A percentile compares a stretch with the other conserved stretches of the same genome.
Evolutionary conservation across 1,140 invertebrate genomes (phyloP).

Genomic region (Prorops nasuta): DNA sequence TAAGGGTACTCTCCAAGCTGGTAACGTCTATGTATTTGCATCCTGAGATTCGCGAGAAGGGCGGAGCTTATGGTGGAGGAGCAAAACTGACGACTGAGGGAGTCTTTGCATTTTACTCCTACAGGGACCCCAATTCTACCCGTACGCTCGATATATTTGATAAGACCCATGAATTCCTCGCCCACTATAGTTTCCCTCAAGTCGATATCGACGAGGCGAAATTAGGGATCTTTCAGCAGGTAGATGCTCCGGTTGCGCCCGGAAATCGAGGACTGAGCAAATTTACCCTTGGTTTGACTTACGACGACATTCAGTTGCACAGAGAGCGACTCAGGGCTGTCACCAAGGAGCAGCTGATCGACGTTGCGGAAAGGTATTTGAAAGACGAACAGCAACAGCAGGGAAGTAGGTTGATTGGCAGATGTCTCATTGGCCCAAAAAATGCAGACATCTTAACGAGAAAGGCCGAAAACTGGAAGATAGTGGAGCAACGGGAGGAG

Average conservation of each 20-base stretch:
- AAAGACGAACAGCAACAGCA: constrained; percentile 38
- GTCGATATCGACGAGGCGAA: constrained; percentile 80
- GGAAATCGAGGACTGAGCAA: constrained; percentile 70
- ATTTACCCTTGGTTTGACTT: constrained; percentile 72
- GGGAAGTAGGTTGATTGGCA: constrained; percentile 57
- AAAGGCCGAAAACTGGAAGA: constrained; percentile 50
- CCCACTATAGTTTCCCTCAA: constrained; percentile 52
- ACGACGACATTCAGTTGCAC: constrained; percentile 76
- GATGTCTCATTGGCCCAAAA: constrained; percentile 74
- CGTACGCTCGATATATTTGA: constrained; percentile 81
- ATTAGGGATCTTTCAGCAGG: constrained; percentile 81
- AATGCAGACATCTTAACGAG: constrained; percentile 59
- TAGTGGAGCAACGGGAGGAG: constrained; percentile 45
- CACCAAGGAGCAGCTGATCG: constrained; percentile 65
- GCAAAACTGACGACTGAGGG: constrained; percentile 69
- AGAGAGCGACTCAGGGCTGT: constrained; percentile 70
- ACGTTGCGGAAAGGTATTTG: constrained; percentile 72
- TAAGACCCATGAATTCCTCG: constrained; percentile 70
- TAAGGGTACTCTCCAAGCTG: constrained; percentile 74
- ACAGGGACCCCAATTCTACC: constrained; percentile 79
- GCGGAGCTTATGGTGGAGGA: constrained; percentile 90
- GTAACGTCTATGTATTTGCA: constrained; percentile 80
- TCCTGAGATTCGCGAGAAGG: constrained; percentile 84
- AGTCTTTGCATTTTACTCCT: constrained; percentile 78
- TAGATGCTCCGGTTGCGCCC: constrained; percentile 83